phyloP scores from a whole-genome alignment of 2,888 invertebrate species.

The Spilarctia lutea region DNA sequence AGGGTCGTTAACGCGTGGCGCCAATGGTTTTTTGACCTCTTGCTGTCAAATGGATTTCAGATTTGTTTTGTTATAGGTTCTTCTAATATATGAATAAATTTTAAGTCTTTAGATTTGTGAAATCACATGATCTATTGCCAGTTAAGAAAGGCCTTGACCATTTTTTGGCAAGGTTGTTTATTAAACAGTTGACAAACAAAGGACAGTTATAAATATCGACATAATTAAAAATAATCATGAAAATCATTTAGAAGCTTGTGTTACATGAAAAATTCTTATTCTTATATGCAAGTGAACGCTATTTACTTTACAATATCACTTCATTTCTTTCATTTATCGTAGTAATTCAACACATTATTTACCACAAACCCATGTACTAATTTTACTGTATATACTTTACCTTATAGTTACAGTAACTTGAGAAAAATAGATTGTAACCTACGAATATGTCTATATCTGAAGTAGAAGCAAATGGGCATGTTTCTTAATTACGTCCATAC shows the following conservation, averaged over 20 bases:
- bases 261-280: too few species aligned
- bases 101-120: neutral
- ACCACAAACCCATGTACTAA: neutral
- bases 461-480: slow-evolving; percentile 3
- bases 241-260: too few species aligned
- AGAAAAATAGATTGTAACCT: neutral
- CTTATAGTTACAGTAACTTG: neutral
- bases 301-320: too few species aligned
- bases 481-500: slow-evolving; percentile 32
- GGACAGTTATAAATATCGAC: too few species aligned
- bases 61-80: neutral
- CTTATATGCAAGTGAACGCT: too few species aligned
- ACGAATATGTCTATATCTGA: neutral
- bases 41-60: neutral
- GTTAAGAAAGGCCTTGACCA: too few species aligned
- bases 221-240: too few species aligned
- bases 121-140: neutral
- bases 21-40: neutral
- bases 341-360: too few species aligned
- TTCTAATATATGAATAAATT: neutral
- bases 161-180: too few species aligned
- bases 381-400: neutral
- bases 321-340: too few species aligned
- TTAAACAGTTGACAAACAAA: too few species aligned
- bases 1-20: neutral